A percentile compares a stretch with the other conserved stretches of the same genome.
Conservation (phyloP, 2,113 vertebrate species). For the Cryptomyrus ogoouensis region DNA sequence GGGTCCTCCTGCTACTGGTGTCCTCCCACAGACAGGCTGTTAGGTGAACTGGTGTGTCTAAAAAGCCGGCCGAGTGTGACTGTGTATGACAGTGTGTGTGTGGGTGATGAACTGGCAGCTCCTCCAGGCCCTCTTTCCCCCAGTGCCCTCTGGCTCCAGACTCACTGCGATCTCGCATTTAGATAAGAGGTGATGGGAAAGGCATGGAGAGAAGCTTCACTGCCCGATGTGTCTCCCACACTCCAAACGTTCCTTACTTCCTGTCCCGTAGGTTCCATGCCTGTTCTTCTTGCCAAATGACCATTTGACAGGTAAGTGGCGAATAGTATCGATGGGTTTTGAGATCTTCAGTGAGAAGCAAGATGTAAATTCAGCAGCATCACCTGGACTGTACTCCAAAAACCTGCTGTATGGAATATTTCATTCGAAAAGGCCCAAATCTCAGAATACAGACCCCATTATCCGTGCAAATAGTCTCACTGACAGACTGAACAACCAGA, state of each 20-base stretch:
- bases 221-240: background rate
- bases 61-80: background rate
- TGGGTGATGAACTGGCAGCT: background rate
- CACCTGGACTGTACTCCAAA: background rate
- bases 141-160: background rate
- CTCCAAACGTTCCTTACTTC: background rate
- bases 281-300: background rate
- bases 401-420: background rate
- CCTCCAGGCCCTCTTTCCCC: background rate
- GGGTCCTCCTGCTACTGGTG: background rate
- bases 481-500: background rate
- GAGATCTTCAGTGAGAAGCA: background rate
- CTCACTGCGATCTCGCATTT: background rate
- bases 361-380: background rate
- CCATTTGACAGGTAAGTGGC: background rate
- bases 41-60: background rate
- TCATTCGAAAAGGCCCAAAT: background rate
- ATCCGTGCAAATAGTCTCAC: background rate
- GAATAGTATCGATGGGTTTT: background rate
- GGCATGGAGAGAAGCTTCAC: background rate
- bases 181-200: background rate
- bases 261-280: background rate
- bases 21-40: background rate
- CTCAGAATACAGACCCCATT: background rate
- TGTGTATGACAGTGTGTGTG: background rate